phyloP scores from a whole-genome alignment of 2,113 vertebrate genomes.

The Atherinomorus stipes region DNA sequence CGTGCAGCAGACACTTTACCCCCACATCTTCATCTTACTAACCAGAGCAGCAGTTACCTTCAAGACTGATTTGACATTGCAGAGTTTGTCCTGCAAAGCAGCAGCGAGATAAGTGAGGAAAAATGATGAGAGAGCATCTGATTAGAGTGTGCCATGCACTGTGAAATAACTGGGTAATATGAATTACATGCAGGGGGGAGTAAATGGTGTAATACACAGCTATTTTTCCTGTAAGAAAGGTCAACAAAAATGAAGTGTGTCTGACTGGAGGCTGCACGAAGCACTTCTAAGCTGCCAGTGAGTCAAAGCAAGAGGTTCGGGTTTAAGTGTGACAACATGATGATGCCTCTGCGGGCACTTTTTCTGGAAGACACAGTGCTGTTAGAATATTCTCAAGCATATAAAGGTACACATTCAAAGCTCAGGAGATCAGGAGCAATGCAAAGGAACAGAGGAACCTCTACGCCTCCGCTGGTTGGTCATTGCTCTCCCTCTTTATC shows the following conservation, averaged over 20 bases:
- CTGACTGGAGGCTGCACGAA: not conserved
- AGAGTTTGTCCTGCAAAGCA: slow-evolving; percentile 29
- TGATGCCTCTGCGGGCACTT: slow-evolving; percentile 18
- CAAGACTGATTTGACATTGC: slow-evolving; percentile 28
- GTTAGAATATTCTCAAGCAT: not conserved
- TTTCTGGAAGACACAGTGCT: slow-evolving; percentile 16
- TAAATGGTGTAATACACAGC: not conserved
- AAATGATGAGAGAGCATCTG: not conserved
- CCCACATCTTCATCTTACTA: slow-evolving; percentile 21
- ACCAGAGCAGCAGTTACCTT: slow-evolving; percentile 15
- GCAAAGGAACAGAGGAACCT: slow-evolving; percentile 1
- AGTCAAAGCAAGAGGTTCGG: slow-evolving; percentile 10
- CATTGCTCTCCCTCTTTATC: not conserved
- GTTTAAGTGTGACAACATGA: not conserved
- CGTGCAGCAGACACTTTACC: slow-evolving; percentile 12
- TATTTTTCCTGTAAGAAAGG: not conserved
- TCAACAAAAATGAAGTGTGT: not conserved
- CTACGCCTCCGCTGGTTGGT: slow-evolving; percentile 8
- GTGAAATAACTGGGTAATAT: not conserved
- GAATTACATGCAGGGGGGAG: not conserved
- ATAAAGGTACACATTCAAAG: not conserved
- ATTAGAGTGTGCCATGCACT: not conserved
- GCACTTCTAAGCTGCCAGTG: slow-evolving; percentile 17
- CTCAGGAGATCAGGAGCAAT: not conserved
- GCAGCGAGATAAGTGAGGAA: not conserved